Percentiles rank a stretch among this genome's conserved stretches.
These are phyloP conservation scores for Triplophysa bombifrons DNA, from an alignment of 2,797 vertebrate genomes.

Conservation along the genomic window DNA sequence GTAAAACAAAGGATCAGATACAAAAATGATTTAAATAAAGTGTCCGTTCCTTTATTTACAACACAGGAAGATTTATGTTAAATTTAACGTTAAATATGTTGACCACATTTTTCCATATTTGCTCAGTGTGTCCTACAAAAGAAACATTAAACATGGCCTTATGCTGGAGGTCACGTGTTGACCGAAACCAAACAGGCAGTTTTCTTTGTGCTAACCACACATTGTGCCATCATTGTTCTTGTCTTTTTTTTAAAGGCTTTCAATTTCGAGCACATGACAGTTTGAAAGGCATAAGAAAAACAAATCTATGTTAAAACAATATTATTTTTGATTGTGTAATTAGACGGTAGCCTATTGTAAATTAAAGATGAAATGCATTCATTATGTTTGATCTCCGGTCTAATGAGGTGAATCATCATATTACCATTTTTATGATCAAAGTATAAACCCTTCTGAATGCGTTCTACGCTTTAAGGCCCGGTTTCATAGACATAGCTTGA, in stretches of 20 bases:
- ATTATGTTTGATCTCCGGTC: slow-evolving; percentile 5
- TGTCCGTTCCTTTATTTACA: too few species aligned
- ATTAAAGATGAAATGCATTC: background rate
- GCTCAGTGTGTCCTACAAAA: background rate
- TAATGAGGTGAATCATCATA: slow-evolving; percentile 15
- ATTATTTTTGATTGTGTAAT: background rate
- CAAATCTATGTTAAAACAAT: background rate
- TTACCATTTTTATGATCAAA: slow-evolving; percentile 14
- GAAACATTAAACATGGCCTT: slow-evolving; percentile 1
- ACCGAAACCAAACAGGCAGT: background rate
- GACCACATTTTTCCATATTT: background rate
- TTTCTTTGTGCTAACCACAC: background rate
- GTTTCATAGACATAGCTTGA: too few species aligned
- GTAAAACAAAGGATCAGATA: too few species aligned
- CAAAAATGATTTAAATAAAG: too few species aligned
- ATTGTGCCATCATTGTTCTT: slow-evolving; percentile 1
- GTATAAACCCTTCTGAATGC: background rate
- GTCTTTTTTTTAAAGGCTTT: background rate
- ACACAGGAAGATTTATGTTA: too few species aligned
- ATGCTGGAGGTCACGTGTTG: background rate
- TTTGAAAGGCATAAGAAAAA: background rate
- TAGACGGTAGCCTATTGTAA: background rate
- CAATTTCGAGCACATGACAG: background rate
- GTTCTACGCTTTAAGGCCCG: background rate
- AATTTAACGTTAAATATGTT: background rate